Percentiles rank a stretch among this genome's conserved stretches.
These are phyloP conservation scores for Falco naumanni DNA, from an alignment of 2,797 vertebrate genomes.

Conservation along the genomic window DNA sequence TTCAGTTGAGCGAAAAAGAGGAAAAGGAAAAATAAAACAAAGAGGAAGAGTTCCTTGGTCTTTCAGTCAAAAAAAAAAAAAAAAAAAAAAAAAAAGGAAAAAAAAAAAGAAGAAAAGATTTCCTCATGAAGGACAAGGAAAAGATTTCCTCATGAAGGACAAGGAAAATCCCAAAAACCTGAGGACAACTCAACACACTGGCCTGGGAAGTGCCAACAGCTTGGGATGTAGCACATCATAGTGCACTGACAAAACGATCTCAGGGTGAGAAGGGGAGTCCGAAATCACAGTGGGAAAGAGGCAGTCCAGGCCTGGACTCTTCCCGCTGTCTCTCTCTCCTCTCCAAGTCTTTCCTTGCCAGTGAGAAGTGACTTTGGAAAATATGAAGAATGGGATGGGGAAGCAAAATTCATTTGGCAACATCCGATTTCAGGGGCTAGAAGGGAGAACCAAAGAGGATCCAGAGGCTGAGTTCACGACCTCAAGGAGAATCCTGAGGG, in stretches of 20 bases:
- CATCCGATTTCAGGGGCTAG: constrained; percentile 28
- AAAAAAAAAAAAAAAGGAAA: too few species aligned
- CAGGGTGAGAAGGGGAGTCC: not conserved
- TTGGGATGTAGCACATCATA: not conserved
- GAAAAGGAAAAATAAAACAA: not conserved
- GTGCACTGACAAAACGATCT: not conserved
- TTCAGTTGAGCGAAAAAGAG: not conserved
- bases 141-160: not conserved
- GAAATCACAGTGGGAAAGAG: constrained; percentile 5
- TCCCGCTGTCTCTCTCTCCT: not conserved
- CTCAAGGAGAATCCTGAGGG: constrained; percentile 56
- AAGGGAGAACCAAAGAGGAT: constrained; percentile 44
- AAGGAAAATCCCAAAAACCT: not conserved
- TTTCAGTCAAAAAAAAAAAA: not conserved
- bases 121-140: not conserved
- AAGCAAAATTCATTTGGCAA: constrained; percentile 50
- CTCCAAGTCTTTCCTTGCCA: constrained; percentile 27
- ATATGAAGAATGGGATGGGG: constrained; percentile 41
- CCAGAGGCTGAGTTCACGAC: constrained; percentile 60
- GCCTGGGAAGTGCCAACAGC: not conserved
- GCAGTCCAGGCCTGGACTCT: not conserved
- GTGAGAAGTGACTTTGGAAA: constrained; percentile 56
- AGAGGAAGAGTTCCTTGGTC: not conserved
- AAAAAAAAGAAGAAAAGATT: not conserved
- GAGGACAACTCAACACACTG: not conserved